Conservation (phyloP, 2,113 vertebrate species). For the Setophaga kirtlandii region DNA sequence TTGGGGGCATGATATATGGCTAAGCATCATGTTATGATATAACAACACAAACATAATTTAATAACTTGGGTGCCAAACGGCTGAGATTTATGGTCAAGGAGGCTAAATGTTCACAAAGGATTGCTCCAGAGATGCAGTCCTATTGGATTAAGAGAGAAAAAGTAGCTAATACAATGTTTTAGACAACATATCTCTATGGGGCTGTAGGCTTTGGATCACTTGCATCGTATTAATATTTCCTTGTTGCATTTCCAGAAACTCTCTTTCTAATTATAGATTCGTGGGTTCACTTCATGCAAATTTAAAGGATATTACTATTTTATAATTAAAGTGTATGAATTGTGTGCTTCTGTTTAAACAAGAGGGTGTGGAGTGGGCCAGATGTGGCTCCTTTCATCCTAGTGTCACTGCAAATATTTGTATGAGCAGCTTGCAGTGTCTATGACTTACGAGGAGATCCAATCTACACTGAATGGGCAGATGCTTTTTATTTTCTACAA, state of each 20-base stretch:
- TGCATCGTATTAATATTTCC: slow-evolving; percentile 26
- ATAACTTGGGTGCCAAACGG: slow-evolving; percentile 53
- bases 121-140: slow-evolving; percentile 14
- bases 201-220: neutral
- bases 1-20: slow-evolving; percentile 14
- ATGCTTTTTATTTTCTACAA: slow-evolving; percentile 27
- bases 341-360: neutral
- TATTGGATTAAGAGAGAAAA: slow-evolving; percentile 56
- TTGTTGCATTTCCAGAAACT: slow-evolving; percentile 21
- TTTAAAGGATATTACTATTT: slow-evolving; percentile 30
- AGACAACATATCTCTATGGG: neutral
- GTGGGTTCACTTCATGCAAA: neutral
- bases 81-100: slow-evolving; percentile 57
- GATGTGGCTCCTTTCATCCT: slow-evolving; percentile 13
- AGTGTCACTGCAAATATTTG: slow-evolving; percentile 21
- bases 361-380: neutral
- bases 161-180: neutral
- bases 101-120: slow-evolving; percentile 14
- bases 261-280: slow-evolving; percentile 36
- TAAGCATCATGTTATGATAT: slow-evolving; percentile 7
- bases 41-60: slow-evolving; percentile 51
- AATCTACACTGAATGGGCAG: neutral
- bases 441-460: slow-evolving; percentile 8
- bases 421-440: neutral
- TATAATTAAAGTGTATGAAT: neutral